Conservation (phyloP, 2,113 vertebrate genomes). For the Oreotrochilus melanogaster region DNA sequence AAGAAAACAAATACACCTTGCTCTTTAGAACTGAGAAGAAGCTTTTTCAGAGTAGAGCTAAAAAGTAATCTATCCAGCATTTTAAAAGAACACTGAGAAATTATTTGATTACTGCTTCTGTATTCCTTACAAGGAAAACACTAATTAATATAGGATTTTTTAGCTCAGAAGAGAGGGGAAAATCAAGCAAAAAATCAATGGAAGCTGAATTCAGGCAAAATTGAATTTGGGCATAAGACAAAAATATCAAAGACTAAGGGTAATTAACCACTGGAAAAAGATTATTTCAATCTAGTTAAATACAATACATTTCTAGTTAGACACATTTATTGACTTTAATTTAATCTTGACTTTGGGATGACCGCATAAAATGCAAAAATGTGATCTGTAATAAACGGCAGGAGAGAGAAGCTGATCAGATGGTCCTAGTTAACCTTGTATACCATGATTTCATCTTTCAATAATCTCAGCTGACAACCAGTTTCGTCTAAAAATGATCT, state of each 20-base stretch:
- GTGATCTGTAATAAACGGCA: not conserved
- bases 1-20: not conserved
- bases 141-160: not conserved
- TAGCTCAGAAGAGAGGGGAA: not conserved
- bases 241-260: not conserved
- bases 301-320: not conserved
- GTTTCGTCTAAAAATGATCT: not conserved
- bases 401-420: not conserved
- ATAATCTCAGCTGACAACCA: not conserved
- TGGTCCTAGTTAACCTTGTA: not conserved
- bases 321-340: not conserved
- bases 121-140: not conserved
- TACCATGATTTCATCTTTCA: not conserved
- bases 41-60: not conserved
- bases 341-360: not conserved
- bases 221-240: not conserved
- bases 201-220: not conserved
- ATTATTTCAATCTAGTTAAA: not conserved
- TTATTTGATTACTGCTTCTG: not conserved
- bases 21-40: not conserved
- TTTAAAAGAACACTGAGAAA: not conserved
- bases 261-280: not conserved
- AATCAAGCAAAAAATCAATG: not conserved
- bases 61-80: not conserved
- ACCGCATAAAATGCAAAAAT: not conserved